Base-by-base conservation (phyloP, 2,888 invertebrate genomes). In the Monopis laevigella region DNA sequence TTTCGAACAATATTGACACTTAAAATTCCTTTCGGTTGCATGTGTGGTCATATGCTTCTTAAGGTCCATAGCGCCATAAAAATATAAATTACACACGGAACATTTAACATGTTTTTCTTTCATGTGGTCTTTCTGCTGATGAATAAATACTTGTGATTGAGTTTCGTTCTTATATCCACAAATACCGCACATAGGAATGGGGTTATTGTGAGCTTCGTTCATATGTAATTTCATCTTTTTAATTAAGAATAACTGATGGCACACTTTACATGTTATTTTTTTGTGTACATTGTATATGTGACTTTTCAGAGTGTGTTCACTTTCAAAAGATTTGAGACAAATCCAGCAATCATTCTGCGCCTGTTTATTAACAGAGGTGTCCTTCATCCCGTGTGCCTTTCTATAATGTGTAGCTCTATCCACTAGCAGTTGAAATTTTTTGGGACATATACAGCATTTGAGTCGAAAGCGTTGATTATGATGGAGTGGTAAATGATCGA, bases 51-150 rank as follows among this genome's bases (percentile, higher is more conserved):
- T 24, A 36, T 41, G 43, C 26, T 43, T n/a, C 6, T 18, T 41
- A 34, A 46, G 36, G 24, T 39, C 41, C 13, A 34, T 38, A 28
- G 40, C 42, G 7, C 21, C 32, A 4, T 34, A 39, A 10, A 29
- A 6, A 5, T 29, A 4, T 11, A 5, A 8, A 0, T 51, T 48
- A 36, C 65, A 65, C 1, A 46, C 19, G 0, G 41, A 26, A 16
- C 65, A 65, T 1, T 41, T 36, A 30, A 51, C 55, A 1, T 47
- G 46, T 27, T 51, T 59, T 30, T 65, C 66, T 2, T 57, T 60
- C 65, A 65, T 63, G 39, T 65, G 66, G 6, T 30, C 30, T 12
- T 21, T 17, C 3, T 13, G 11, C 14, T 30, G 17, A 12, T 40
- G 40, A 6, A 11, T 11, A 6, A 8, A 4, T 12, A 40, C 10